Evolutionary conservation across 2,113 vertebrate species (phyloP).

Genomic region (Epinephelus moara): DNA sequence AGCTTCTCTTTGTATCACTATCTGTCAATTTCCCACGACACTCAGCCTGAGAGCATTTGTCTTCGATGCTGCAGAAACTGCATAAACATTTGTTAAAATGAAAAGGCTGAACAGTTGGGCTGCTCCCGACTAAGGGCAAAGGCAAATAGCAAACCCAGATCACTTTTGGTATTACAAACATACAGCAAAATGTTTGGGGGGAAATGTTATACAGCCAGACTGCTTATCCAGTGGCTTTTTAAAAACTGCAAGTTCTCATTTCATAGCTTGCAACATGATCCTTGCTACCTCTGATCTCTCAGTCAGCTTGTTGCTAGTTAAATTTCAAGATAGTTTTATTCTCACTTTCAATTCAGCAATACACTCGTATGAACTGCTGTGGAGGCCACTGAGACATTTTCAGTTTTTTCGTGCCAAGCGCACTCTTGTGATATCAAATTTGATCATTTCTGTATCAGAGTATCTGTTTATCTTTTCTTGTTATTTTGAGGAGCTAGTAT

Average conservation of each 20-base stretch:
- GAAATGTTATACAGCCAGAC: background rate
- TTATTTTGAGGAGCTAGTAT: background rate
- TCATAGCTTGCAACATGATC: background rate
- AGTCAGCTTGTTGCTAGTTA: background rate
- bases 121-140: background rate
- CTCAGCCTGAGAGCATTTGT: background rate
- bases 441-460: background rate
- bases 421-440: too few relatives aligned
- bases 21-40: conserved; percentile 28
- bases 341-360: background rate
- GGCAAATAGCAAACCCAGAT: background rate
- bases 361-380: background rate
- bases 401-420: too few relatives aligned
- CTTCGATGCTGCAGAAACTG: background rate
- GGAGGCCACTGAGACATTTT: background rate
- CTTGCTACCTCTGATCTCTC: background rate
- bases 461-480: background rate
- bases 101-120: background rate
- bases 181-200: background rate
- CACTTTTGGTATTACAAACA: background rate
- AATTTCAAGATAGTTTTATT: background rate
- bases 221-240: background rate
- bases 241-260: too few relatives aligned
- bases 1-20: conserved; percentile 6
- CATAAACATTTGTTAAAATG: conserved; percentile 6